A percentile compares a stretch with the other conserved stretches of the same genome.
Evolutionary conservation across 2,797 vertebrate species (phyloP).

Genomic region (Poliocrania exsul): DNA sequence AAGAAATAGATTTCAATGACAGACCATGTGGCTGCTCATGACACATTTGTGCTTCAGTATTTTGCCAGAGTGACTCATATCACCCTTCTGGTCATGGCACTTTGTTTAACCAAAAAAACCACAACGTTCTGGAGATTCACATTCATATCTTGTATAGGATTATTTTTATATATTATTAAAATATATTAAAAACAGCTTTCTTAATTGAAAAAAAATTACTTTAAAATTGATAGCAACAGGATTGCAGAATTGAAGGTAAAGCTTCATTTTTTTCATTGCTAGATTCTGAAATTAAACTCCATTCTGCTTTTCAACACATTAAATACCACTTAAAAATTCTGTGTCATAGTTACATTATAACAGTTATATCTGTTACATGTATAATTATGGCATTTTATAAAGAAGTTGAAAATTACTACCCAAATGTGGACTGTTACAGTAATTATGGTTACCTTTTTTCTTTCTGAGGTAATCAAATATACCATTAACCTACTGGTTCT

Average conservation of each 20-base stretch:
- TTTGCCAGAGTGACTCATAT: no score
- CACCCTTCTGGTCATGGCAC: neutral
- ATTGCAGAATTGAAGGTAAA: neutral
- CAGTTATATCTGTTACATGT: neutral
- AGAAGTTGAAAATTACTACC: neutral
- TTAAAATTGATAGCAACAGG: neutral
- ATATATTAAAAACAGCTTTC: neutral
- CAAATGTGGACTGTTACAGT: neutral
- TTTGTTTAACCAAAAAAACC: neutral
- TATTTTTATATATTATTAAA: neutral
- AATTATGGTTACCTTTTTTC: neutral
- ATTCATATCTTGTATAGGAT: neutral
- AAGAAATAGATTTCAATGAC: neutral
- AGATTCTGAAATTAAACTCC: neutral
- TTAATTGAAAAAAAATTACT: neutral
- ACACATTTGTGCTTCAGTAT: neutral
- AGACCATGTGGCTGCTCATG: neutral
- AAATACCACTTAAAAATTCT: neutral
- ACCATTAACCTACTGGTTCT: neutral
- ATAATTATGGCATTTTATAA: neutral
- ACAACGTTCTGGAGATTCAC: neutral
- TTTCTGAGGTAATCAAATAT: neutral
- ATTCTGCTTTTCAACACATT: neutral
- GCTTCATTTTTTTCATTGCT: neutral
- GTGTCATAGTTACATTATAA: neutral